Percentiles rank a stretch among this genome's conserved stretches.
Conservation (phyloP, 2,888 invertebrate genomes). For the Sthenelais limicola region DNA sequence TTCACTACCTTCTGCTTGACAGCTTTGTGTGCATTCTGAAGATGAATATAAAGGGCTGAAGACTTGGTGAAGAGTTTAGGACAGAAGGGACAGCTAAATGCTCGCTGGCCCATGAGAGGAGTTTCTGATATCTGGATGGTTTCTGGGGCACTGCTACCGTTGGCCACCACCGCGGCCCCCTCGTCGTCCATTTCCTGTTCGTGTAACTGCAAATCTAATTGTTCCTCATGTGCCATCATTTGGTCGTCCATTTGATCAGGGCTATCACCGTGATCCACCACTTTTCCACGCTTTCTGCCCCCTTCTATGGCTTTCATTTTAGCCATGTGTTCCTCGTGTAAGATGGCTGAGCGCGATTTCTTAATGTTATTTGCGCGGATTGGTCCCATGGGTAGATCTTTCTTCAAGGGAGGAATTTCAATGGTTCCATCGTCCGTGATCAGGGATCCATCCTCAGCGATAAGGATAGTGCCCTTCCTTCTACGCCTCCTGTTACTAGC, state of each 20-base stretch:
- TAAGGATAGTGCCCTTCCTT: constrained; percentile 37
- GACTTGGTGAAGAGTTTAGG: constrained; percentile 39
- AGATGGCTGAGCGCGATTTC: constrained; percentile 21
- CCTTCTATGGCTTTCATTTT: constrained; percentile 11
- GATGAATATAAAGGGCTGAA: constrained; percentile 36
- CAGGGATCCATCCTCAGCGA: constrained; percentile 28
- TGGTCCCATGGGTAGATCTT: constrained; percentile 20
- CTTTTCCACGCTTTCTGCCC: neutral
- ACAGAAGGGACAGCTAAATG: constrained; percentile 42
- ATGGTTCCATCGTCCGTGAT: constrained; percentile 30
- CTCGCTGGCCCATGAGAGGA: constrained; percentile 19
- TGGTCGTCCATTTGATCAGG: no score
- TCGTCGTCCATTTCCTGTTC: no score
- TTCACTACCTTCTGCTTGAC: constrained; percentile 30
- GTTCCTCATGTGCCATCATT: no score
- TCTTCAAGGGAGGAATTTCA: constrained; percentile 27
- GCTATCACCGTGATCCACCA: no score
- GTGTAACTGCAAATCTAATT: no score
- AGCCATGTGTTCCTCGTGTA: constrained; percentile 29
- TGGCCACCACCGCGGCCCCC: neutral
- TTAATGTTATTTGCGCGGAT: constrained; percentile 27
- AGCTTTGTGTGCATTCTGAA: constrained; percentile 39
- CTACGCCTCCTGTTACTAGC: constrained; percentile 36
- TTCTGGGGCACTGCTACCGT: constrained; percentile 1
- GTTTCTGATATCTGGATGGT: constrained; percentile 31